phyloP scores from a whole-genome alignment of 1,140 invertebrate species.

The Pachypeltis micranthus region DNA sequence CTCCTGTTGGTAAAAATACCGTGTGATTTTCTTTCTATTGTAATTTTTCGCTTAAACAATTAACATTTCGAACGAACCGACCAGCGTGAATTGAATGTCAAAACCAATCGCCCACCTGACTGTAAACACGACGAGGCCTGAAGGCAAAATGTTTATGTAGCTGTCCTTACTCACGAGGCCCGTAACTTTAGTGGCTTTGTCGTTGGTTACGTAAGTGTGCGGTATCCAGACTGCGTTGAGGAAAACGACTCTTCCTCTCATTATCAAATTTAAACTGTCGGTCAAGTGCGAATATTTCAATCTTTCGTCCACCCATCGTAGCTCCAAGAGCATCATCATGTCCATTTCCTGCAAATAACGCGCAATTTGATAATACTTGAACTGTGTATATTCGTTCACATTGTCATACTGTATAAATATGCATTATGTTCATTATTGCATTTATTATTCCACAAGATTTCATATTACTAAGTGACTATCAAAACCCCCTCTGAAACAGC shows the following conservation, averaged over 20 bases:
- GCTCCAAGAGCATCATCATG: conserved; percentile 60
- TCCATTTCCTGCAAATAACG: conserved; percentile 59
- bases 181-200: conserved; percentile 58
- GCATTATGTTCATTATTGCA: no score
- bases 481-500: no score
- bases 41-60: no score
- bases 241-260: conserved; percentile 52
- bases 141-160: conserved; percentile 58
- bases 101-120: conserved; percentile 35
- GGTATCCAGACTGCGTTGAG: conserved; percentile 63
- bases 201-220: conserved; percentile 63
- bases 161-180: conserved; percentile 47
- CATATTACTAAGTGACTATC: no score
- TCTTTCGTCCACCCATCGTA: conserved; percentile 56
- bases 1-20: no score
- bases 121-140: conserved; percentile 60
- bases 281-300: conserved; percentile 47
- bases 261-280: conserved; percentile 41
- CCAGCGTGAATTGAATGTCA: no score
- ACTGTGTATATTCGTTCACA: no score
- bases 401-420: no score
- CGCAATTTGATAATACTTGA: no score
- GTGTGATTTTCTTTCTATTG: no score
- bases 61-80: no score
- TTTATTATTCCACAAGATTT: no score